Evolutionary conservation across 2,888 invertebrate species (phyloP).

Genomic region (Lutraria lutraria): DNA sequence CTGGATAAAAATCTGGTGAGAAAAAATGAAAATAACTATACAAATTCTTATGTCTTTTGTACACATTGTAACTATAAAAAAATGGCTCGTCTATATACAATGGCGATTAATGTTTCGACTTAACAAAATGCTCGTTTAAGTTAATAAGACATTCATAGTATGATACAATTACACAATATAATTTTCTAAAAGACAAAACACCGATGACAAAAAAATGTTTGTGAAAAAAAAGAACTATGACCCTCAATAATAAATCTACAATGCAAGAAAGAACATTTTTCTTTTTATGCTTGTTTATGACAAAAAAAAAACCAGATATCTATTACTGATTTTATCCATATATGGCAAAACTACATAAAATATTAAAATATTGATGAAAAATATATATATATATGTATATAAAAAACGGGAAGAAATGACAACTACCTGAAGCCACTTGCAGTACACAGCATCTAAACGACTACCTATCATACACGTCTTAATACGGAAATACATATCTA

Average conservation of each 20-base stretch:
- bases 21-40: slow-evolving; percentile 36
- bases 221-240: not conserved
- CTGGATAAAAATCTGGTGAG: slow-evolving; percentile 36
- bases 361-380: slow-evolving; percentile 10
- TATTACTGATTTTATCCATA: not conserved
- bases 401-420: not conserved
- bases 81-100: slow-evolving; percentile 39
- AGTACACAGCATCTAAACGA: not conserved
- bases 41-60: slow-evolving; percentile 28
- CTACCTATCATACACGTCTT: not conserved
- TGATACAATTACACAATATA: not conserved
- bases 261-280: not conserved
- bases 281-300: not conserved
- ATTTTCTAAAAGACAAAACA: slow-evolving; percentile 13
- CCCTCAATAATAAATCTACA: not conserved
- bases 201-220: not conserved
- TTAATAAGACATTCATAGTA: not conserved
- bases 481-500: not conserved
- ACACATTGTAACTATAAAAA: slow-evolving; percentile 36
- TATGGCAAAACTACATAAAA: slow-evolving; percentile 17
- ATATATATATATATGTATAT: slow-evolving; percentile 8
- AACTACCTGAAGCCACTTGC: not conserved
- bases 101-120: slow-evolving; percentile 22
- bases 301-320: not conserved
- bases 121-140: slow-evolving; percentile 24